Evolutionary conservation across 2,888 invertebrate genomes (phyloP).

Genomic region (Maniola hyperantus): DNA sequence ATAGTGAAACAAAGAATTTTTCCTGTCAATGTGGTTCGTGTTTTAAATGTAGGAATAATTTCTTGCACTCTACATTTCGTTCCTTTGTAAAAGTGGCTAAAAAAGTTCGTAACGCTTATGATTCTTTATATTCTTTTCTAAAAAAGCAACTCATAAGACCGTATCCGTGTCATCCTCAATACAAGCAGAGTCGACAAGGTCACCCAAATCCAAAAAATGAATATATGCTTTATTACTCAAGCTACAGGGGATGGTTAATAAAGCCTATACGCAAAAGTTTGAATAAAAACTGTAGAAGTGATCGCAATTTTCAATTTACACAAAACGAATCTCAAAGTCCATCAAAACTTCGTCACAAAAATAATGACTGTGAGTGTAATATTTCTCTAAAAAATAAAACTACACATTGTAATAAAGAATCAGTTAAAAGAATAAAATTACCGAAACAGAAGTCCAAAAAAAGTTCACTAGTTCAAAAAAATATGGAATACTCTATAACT

Average conservation of each 20-base stretch:
- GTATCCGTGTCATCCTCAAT: neutral
- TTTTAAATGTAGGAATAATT: conserved; percentile 5
- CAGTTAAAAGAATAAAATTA: too few relatives aligned
- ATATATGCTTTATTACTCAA: conserved; percentile 48
- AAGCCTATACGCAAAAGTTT: conserved; percentile 45
- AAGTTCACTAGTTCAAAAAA: too few relatives aligned
- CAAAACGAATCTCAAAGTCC: too few relatives aligned
- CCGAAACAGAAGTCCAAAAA: too few relatives aligned
- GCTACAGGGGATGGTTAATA: conserved; percentile 54
- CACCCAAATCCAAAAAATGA: conserved; percentile 47
- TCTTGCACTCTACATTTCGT: conserved; percentile 13
- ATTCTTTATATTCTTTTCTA: conserved; percentile 7
- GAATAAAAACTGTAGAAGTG: neutral
- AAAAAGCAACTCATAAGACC: conserved; percentile 11
- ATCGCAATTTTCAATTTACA: too few relatives aligned
- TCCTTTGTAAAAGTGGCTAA: neutral
- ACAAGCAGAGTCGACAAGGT: neutral
- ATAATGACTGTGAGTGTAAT: too few relatives aligned
- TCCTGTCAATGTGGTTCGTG: conserved; percentile 8
- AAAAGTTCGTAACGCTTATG: conserved; percentile 14
- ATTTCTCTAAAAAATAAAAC: too few relatives aligned
- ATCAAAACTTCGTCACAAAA: too few relatives aligned
- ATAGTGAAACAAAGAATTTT: neutral
- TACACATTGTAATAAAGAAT: too few relatives aligned
- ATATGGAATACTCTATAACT: too few relatives aligned